Evolutionary conservation across 2,888 invertebrate genomes (phyloP).

Genomic region (Ophion obscuratus): DNA sequence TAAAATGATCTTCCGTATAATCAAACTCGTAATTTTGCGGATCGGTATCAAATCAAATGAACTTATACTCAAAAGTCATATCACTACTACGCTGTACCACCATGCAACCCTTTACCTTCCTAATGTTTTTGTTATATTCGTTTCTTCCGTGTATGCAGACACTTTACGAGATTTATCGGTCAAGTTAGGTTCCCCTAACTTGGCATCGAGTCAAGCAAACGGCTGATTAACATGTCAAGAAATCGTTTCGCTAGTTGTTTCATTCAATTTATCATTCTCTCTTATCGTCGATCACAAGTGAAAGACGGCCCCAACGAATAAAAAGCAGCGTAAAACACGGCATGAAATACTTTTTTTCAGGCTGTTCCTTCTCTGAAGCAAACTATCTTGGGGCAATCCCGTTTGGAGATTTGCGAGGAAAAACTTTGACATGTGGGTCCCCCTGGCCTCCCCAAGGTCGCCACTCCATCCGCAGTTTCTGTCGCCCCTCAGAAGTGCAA

Average conservation of each 20-base stretch:
- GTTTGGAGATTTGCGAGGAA: slow-evolving; percentile 55
- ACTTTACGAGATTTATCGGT: not conserved
- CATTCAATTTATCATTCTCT: slow-evolving; percentile 36
- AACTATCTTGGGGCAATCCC: slow-evolving; percentile 50
- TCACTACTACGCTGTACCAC: not conserved
- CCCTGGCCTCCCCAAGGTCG: not conserved
- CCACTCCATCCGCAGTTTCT: slow-evolving; percentile 31
- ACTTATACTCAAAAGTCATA: not conserved
- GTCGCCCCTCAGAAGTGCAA: slow-evolving; percentile 21
- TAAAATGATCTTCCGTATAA: not conserved
- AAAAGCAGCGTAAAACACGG: slow-evolving; percentile 7
- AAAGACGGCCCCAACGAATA: slow-evolving; percentile 8
- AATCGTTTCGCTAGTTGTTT: slow-evolving; percentile 27
- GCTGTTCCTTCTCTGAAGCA: slow-evolving; percentile 7
- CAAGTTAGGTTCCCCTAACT: slow-evolving; percentile 7
- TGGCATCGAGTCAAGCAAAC: slow-evolving; percentile 10
- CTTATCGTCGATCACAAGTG: not conserved
- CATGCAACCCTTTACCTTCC: not conserved
- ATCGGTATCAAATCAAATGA: too few relatives aligned
- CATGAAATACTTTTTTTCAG: not conserved
- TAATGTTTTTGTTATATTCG: not conserved
- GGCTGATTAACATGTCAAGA: slow-evolving; percentile 15
- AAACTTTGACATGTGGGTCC: slow-evolving; percentile 52
- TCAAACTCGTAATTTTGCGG: not conserved
- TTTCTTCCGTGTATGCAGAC: not conserved